These are phyloP conservation scores for Antrozous pallidus DNA, from an alignment of 2,797 vertebrate genomes.

Conservation along the genomic window DNA sequence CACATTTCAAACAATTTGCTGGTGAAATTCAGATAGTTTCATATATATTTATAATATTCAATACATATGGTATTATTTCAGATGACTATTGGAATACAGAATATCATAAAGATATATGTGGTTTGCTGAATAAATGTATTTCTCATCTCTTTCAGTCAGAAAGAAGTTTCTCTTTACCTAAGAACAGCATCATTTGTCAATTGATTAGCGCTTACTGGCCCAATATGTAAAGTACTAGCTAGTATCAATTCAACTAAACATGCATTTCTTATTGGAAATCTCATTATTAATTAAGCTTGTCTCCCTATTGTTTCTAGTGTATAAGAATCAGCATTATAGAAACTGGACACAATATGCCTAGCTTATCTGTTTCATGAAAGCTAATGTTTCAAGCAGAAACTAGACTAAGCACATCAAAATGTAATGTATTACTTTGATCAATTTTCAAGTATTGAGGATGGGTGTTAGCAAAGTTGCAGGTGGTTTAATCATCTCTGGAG, in stretches of 20 bases:
- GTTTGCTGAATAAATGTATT: conserved; percentile 59
- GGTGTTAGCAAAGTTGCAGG: conserved; percentile 32
- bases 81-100: conserved; percentile 57
- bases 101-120: conserved; percentile 43
- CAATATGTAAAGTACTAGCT: conserved; percentile 45
- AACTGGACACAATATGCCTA: not conserved
- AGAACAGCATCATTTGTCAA: conserved; percentile 52
- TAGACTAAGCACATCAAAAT: not conserved
- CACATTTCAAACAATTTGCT: not conserved
- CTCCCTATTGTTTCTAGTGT: conserved; percentile 7
- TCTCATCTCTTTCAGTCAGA: conserved; percentile 53
- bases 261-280: conserved; percentile 42
- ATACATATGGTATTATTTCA: conserved; percentile 14
- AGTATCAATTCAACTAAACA: not conserved
- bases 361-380: conserved; percentile 40
- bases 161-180: conserved; percentile 56
- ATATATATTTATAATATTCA: not conserved
- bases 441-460: conserved; percentile 25
- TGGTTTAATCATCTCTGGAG: not conserved
- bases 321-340: conserved; percentile 14
- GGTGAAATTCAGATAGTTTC: not conserved
- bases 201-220: conserved; percentile 40
- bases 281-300: conserved; percentile 59
- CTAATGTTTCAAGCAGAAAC: not conserved
- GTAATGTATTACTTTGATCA: conserved; percentile 21